Evolutionary conservation across 2,797 vertebrate species (phyloP), one percentile per base, ranked within the genome.

Genomic region (Australoheros facetus): DNA sequence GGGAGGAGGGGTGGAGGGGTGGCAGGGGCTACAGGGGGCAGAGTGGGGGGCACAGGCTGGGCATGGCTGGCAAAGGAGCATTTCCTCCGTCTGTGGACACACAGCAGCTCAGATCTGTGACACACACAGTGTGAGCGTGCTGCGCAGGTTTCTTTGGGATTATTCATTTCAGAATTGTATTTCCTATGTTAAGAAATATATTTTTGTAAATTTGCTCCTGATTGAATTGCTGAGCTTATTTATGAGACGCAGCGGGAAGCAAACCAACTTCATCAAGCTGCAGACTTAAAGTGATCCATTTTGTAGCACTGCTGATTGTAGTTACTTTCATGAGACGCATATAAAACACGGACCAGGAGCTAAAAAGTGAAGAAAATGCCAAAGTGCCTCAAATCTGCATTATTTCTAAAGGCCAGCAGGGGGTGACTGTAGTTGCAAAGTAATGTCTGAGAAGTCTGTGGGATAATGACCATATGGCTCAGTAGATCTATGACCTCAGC

Each of bases 51-150:
- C 82, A 75, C 89, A 56, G 83, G 55, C 88, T 79, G 86, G 87
- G 87, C 81, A 86, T 6, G 88, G 79, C 92, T 91, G 89, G 88
- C 84, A 93, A 92, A 93, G 60, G 93, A 91, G 87, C 92, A 90
- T 84, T 85, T 71, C 39, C 73, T 88, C 85, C 34, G 62, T 89
- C 90, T 92, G 90, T 87, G 80, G 70, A 73, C 73, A 69, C 9
- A 39, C 78, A 84, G 60, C 12, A 71, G 70, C 73, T 81, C 84
- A 6, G 70, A 19, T 73, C 74, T 4, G 4, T 75, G 32, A 54
- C 5, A 23, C 59, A 81, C 70, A 79, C 75, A 82, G 74, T 66
- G n/a, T 0, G 34, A 12, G 30, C 55, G 1, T 9, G 45, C 12
- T 4, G 3, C 28, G 37, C 12, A 28, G 71, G 53, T 73, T 69